Evolutionary conservation across 2,888 invertebrate genomes (phyloP).

Genomic region (Spialia ferax): DNA sequence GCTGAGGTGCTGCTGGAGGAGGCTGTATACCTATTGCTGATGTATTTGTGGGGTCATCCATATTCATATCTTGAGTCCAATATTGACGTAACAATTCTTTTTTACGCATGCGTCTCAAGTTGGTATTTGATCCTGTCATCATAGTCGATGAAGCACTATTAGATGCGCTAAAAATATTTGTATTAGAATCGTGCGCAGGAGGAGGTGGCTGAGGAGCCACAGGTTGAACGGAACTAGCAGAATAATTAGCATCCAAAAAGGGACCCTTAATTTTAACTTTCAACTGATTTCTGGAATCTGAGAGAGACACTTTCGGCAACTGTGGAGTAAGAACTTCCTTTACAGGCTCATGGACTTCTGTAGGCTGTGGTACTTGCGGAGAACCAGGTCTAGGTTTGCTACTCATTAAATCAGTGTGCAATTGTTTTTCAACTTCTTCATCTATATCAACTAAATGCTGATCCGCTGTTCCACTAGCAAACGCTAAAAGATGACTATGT

Average conservation of each 20-base stretch:
- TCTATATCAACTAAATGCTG: constrained; percentile 91
- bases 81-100: constrained; percentile 93
- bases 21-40: constrained; percentile 80
- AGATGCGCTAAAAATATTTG: constrained; percentile 70
- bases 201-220: constrained; percentile 85
- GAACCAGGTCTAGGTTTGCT: constrained; percentile 77
- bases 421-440: constrained; percentile 92
- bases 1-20: constrained; percentile 87
- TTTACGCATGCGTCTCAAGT: constrained; percentile 94
- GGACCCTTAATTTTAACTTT: constrained; percentile 97
- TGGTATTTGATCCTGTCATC: constrained; percentile 88
- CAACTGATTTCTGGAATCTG: constrained; percentile 94
- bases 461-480: constrained; percentile 90
- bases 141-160: constrained; percentile 73
- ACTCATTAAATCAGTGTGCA: constrained; percentile 89
- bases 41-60: constrained; percentile 90
- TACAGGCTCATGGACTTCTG: constrained; percentile 55
- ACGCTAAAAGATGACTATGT: constrained; percentile 88
- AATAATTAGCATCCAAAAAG: constrained; percentile 92
- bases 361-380: constrained; percentile 52
- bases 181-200: constrained; percentile 67
- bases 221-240: constrained; percentile 87
- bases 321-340: constrained; percentile 63
- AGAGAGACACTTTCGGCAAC: constrained; percentile 90
- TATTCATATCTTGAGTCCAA: constrained; percentile 95